Base-by-base conservation (phyloP, 2,113 vertebrate genomes). In the Cacatua alba region DNA sequence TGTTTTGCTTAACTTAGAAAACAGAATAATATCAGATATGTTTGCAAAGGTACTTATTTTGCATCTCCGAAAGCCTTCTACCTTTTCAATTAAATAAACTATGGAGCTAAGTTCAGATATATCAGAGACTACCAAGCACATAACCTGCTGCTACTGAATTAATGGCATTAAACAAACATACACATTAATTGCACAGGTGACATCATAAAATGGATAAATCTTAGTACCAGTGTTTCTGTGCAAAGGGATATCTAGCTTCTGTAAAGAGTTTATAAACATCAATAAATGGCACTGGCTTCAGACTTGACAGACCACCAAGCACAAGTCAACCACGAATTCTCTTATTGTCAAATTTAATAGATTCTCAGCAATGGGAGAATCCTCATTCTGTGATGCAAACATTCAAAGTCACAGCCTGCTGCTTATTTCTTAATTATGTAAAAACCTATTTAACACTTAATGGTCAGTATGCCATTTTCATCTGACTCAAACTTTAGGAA, bases 341-440 rank as follows among this genome's bases (percentile, higher is more conserved):
- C 57, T 92, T 80, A 86, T 90, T 96, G 92, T 96, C 80, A 92
- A 71, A 81, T 90, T 95, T 95, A 95, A 96, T 94, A 86, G 95
- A 89, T 91, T 89, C 65, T 82, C 74, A 89, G 74, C 62, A 92
- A 92, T 46, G 44, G 83, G 63, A 86, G 74, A 96, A 92, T 82
- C 88, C 86, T 75, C 77, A 57, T 89, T 94, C 69, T 75, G 44
- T 62, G 77, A 77, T 82, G 74, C 70, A 96, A 95, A 89, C 44
- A 53, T 44, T 85, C 70, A 25, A 57, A 94, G 80, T 91, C 95
- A 95, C 86, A 91, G 92, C 81, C 94, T 82, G 46, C 94, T 93
- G 83, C 81, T 94, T 21, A 20, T 89, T 94, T 87, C 88, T 96
- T 96, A 95, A 95, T 97, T 94, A 89, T 77, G 65, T 76, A 87